Percentiles rank a stretch among this genome's conserved stretches.
These are phyloP conservation scores for Triops longicaudatus DNA, from an alignment of 1,140 invertebrate species.

Conservation along the genomic window DNA sequence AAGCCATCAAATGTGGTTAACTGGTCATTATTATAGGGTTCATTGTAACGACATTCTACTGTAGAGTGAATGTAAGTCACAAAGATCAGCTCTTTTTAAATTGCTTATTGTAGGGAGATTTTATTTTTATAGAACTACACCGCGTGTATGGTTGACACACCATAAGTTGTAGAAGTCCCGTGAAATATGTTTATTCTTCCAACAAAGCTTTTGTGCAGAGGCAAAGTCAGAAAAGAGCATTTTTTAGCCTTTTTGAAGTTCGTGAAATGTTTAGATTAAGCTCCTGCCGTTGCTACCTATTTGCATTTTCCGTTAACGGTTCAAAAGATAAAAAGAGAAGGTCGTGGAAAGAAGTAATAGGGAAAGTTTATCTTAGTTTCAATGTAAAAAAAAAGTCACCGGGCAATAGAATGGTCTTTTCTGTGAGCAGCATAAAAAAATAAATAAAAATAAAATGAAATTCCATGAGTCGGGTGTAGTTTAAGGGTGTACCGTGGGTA, in stretches of 20 bases:
- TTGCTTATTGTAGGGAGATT: too few relatives aligned
- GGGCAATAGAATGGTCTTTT: not conserved
- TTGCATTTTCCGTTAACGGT: constrained; percentile 12
- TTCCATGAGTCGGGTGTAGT: not conserved
- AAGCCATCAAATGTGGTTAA: too few relatives aligned
- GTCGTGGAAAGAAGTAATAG: not conserved
- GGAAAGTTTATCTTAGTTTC: not conserved
- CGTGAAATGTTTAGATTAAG: not conserved
- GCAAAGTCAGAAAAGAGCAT: not conserved
- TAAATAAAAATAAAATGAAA: not conserved
- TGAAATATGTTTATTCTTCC: too few relatives aligned
- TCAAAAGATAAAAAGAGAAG: not conserved
- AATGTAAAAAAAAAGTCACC: not conserved
- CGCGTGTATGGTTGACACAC: too few relatives aligned
- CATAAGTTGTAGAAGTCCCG: too few relatives aligned
- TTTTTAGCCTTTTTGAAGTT: not conserved
- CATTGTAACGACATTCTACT: too few relatives aligned
- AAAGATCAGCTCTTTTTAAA: too few relatives aligned
- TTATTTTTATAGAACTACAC: too few relatives aligned
- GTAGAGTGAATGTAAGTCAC: too few relatives aligned
- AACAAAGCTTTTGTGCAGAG: not conserved
- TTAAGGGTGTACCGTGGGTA: not conserved
- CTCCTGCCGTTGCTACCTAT: not conserved
- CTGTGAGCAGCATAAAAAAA: too few relatives aligned
- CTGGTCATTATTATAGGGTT: too few relatives aligned